Conservation (phyloP, 2,797 vertebrate genomes). For the Prionace glauca region DNA sequence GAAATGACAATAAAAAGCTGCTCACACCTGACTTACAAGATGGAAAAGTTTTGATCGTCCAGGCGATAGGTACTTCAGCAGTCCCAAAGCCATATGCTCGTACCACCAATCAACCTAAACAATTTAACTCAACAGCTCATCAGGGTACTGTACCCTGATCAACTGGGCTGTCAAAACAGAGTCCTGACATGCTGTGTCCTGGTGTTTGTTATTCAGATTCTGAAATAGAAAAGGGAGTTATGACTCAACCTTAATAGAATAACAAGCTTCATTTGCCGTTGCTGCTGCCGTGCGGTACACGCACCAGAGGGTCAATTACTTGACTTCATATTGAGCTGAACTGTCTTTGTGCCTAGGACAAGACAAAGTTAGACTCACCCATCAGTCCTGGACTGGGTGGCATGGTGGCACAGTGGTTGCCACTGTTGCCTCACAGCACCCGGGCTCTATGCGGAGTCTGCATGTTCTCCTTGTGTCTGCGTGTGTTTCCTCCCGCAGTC, state of each 20-base stretch:
- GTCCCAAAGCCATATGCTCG: not conserved
- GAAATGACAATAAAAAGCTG: not conserved
- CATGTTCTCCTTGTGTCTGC: too few species aligned
- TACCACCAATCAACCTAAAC: not conserved
- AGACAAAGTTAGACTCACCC: not conserved
- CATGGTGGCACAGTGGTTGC: too few species aligned
- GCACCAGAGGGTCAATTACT: not conserved
- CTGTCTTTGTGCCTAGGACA: not conserved
- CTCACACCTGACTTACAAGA: not conserved
- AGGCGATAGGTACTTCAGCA: not conserved
- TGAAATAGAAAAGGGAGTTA: not conserved
- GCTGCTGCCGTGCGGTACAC: not conserved
- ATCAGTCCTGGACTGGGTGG: not conserved
- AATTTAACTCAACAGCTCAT: constrained; percentile 18
- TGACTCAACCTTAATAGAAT: not conserved
- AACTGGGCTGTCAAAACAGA: constrained; percentile 21
- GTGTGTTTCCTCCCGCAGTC: too few species aligned
- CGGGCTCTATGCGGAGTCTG: too few species aligned
- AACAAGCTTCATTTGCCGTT: not conserved
- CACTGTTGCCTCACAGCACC: too few species aligned
- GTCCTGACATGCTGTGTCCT: not conserved
- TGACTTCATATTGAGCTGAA: not conserved
- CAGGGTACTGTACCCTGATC: not conserved
- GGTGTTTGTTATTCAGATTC: not conserved
- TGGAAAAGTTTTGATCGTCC: not conserved